Percentiles rank a stretch among this genome's conserved stretches.
Evolutionary conservation across 2,797 vertebrate genomes (phyloP).

Genomic region (Squalus acanthias): DNA sequence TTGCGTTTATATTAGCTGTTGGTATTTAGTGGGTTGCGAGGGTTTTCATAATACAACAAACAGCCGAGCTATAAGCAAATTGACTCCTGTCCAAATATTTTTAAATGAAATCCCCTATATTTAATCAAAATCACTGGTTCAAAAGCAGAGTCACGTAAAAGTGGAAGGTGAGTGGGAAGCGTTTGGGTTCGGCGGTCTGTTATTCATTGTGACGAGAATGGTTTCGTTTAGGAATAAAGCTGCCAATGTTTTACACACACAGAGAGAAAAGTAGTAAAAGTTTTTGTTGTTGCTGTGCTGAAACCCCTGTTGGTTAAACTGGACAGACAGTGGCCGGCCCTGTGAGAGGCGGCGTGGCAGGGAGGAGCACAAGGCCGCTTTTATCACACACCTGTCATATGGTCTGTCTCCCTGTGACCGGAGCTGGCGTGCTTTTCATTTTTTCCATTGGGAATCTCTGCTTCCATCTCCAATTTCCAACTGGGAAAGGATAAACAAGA

Average conservation of each 20-base stretch:
- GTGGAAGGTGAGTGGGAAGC: background rate
- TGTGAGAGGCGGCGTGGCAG: no score
- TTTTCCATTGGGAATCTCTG: slow-evolving; percentile 18
- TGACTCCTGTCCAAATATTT: background rate
- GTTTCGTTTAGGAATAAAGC: background rate
- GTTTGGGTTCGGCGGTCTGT: background rate
- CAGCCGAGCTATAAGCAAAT: background rate
- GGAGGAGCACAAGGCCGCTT: background rate
- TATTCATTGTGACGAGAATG: background rate
- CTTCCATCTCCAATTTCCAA: background rate
- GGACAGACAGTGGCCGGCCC: no score
- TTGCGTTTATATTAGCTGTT: background rate
- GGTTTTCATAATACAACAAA: background rate
- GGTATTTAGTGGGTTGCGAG: background rate
- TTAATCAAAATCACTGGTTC: background rate
- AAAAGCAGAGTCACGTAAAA: background rate
- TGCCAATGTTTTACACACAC: background rate
- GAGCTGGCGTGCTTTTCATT: background rate
- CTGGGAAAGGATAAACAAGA: slow-evolving; percentile 8
- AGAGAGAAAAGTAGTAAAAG: background rate
- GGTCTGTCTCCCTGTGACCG: background rate
- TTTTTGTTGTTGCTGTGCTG: background rate
- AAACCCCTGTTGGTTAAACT: background rate
- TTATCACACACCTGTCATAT: background rate
- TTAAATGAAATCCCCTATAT: background rate